Evolutionary conservation across 64 coral and sea anemone genomes (phyloP), one percentile per base, ranked within the genome.

Genomic region (Astreopora myriophthalma): DNA sequence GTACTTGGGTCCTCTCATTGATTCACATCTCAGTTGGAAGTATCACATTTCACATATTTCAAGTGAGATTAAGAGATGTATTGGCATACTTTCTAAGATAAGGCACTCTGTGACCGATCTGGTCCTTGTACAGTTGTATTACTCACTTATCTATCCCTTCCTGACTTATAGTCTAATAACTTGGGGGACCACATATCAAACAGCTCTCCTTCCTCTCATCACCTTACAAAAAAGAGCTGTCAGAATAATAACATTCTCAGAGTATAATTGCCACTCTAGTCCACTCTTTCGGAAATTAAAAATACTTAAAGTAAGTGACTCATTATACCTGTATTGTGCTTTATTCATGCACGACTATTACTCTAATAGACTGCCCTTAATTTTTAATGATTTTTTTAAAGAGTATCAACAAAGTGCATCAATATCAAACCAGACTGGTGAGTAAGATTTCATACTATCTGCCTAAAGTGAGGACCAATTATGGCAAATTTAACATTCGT

Each of bases 401-500:
- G n/a, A 65, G 60, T 44, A 64, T 69, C 14, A 86, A 46, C 26
- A 68, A 57, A 64, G 25, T 79, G 16, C 88, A 90, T 52, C 67
- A 46, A 52, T 90, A 90, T 81, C 38, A 80, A 67, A 90, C 88
- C 30, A 80, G 76, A 72, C 60, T 90, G 49, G 75, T 34, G 11
- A 51, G 5, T 46, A 90, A 82, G 57, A 79, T 23, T 7, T 79
- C 75, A 24, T 81, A 80, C 49, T 90, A 82, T 79, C 62, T 90
- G 26, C 88, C 88, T 36, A 65, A 70, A 69, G 48, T 68, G 8
- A 66, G 88, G 65, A 90, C 88, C 8, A 90, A 90, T 71, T 90
- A 90, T 46, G 75, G 60, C 35, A 90, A 80, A 69, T 90, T 90
- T 33, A 90, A 81, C 39, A 79, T 81, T 69, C 75, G 60, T n/a